Base-by-base conservation (phyloP, 2,888 invertebrate species). In the Drosophila bunnanda region DNA sequence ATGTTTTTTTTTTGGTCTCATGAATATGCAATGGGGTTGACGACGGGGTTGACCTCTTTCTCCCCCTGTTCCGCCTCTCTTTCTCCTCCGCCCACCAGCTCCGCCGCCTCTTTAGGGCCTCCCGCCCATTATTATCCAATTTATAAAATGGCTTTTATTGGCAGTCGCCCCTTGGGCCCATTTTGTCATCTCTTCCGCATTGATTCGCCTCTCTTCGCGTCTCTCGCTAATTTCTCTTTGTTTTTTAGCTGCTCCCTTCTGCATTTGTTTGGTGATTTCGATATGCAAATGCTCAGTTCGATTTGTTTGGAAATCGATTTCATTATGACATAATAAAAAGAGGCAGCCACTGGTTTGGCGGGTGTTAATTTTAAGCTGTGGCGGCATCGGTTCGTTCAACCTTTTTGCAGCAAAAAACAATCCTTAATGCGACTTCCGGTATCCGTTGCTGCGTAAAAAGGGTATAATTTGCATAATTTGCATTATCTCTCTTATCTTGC, bases 1-100 rank as follows among this genome's bases (percentile, higher is more conserved):
- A n/a, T n/a, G n/a, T n/a, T n/a, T 9, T 32, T 50, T 32, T 73
- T 53, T 22, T 56, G 48, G 44, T 43, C 57, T 79, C 87, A 86
- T 82, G 79, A 80, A 87, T 84, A 82, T 81, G 82, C 79, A 87
- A 81, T 75, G 67, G 85, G 75, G 62, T 62, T 77, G 72, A 68
- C n/a, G 72, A 70, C 22, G 50, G 22, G 15, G 57, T 12, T 39
- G 69, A 68, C 67, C 69, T 32, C 66, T 67, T 67, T 67, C 34
- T 38, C 20, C 32, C n/a, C 43, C 28, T 13, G 41, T 13, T 43
- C n/a, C 34, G 12, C n/a, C 39, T 12, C 22, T 25, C 17, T 54
- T 15, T 34, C 41, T 41, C 22, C 28, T 50, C 22, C 36, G 22
- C 44, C 50, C 61, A 36, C 62, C 38, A 36, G 22, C 13, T 52